Evolutionary conservation across 2,797 vertebrate species (phyloP), one percentile per base, ranked within the genome.

Genomic region (Sarcophilus harrisii): DNA sequence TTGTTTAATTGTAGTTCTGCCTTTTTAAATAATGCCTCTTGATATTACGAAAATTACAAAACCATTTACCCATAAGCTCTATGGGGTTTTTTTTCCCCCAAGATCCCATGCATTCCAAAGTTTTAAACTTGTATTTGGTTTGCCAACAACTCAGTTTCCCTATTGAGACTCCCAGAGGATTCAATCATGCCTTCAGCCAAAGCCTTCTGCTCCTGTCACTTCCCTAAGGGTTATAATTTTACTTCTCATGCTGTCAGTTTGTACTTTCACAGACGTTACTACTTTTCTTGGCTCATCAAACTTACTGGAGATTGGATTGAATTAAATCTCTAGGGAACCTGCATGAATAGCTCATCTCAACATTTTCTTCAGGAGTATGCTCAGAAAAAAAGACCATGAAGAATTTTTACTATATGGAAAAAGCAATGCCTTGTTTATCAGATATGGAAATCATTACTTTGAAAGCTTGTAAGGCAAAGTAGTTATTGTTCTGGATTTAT

Each of bases 251-350:
- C 91, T 91, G 93, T 95, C 96, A 94, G 87, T 90, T 49, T 95
- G 89, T 0, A 24, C 58, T 96, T 58, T 90, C 97, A 45, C 57
- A 95, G 92, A 93, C 57, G 66, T 96, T 29, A 38, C 95, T 95
- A 73, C 91, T 96, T 97, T 95, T 73, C 55, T 92, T 95, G 93
- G 97, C 59, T 97, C 93, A 97, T 96, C 96, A 96, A 96, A 95
- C 95, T 95, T 94, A 57, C 92, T 93, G 89, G 58, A 96, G 94
- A 96, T 95, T 95, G 92, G 62, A 57, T 94, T 94, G 94, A 97
- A 97, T 14, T 96, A 91, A 62, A 45, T 94, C 92, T 94, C 81
- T 92, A 29, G 57, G 91, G 57, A 97, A 97, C 62, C 38, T 94
- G 55, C 95, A 96, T 95, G 91, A 96, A 93, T 32, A 96, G 93